These are phyloP conservation scores for Euleptes europaea DNA, from an alignment of 2,113 vertebrate species.

Conservation along the genomic window DNA sequence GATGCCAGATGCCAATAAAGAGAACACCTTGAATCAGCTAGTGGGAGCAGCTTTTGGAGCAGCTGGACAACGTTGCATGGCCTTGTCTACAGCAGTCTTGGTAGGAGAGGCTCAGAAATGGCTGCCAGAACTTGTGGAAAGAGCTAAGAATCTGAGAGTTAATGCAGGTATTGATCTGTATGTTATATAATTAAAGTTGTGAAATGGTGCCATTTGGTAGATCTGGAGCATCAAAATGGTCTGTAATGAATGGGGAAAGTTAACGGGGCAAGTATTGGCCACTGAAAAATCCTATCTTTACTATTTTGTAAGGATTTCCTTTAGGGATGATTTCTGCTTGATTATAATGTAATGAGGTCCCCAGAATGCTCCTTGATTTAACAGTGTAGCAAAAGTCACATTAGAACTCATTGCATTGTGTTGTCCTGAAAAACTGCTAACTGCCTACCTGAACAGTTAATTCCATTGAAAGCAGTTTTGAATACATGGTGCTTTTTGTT, in stretches of 20 bases:
- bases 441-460: background rate
- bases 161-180: constrained; percentile 84
- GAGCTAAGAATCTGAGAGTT: constrained; percentile 87
- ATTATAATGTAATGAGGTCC: background rate
- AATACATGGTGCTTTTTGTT: background rate
- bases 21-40: constrained; percentile 96
- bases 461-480: background rate
- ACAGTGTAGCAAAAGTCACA: background rate
- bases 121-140: constrained; percentile 93
- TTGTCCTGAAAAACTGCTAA: background rate
- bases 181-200: background rate
- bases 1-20: constrained; percentile 98
- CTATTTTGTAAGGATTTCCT: background rate
- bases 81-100: constrained; percentile 92
- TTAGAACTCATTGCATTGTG: background rate
- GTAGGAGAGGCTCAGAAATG: constrained; percentile 90
- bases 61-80: constrained; percentile 97
- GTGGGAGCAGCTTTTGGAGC: constrained; percentile 97
- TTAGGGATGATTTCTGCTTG: background rate
- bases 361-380: background rate
- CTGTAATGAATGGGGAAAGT: background rate
- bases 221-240: background rate
- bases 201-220: background rate
- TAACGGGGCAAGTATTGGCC: background rate
- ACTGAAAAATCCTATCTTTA: background rate